phyloP scores from a whole-genome alignment of 2,113 vertebrate genomes.

The Malaclemys terrapin region DNA sequence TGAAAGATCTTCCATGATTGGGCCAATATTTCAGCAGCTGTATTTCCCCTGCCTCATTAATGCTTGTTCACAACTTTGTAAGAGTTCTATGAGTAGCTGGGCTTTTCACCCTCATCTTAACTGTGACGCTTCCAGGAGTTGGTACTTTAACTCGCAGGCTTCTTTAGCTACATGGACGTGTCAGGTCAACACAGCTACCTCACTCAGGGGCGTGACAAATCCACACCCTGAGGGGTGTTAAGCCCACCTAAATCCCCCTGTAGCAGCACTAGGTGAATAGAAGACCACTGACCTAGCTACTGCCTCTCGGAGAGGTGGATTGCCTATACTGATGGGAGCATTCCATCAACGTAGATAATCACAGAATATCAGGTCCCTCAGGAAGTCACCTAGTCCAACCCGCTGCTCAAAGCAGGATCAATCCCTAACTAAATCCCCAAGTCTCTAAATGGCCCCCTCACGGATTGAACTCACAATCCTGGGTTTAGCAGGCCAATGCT shows the following conservation, averaged over 20 bases:
- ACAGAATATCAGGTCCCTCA: no score
- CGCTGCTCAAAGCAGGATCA: no score
- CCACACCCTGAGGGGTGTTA: not conserved
- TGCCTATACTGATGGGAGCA: no score
- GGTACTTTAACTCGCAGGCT: no score
- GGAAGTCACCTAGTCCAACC: no score
- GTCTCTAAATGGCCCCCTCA: no score
- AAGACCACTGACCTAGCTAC: not conserved
- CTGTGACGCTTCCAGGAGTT: no score
- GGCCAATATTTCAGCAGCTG: not conserved
- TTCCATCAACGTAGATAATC: not conserved
- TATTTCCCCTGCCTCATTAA: not conserved
- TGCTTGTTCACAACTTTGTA: not conserved
- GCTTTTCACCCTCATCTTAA: not conserved
- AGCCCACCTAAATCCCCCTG: not conserved
- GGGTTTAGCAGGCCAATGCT: no score
- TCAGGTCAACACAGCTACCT: not conserved
- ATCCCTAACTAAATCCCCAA: no score
- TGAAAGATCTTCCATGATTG: not conserved
- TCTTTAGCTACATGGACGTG: not conserved
- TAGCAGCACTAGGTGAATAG: not conserved
- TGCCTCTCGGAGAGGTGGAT: no score
- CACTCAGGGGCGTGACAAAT: not conserved
- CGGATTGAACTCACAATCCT: no score
- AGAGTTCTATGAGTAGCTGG: not conserved